phyloP scores from a whole-genome alignment of 2,888 invertebrate species.

The Merodon equestris region DNA sequence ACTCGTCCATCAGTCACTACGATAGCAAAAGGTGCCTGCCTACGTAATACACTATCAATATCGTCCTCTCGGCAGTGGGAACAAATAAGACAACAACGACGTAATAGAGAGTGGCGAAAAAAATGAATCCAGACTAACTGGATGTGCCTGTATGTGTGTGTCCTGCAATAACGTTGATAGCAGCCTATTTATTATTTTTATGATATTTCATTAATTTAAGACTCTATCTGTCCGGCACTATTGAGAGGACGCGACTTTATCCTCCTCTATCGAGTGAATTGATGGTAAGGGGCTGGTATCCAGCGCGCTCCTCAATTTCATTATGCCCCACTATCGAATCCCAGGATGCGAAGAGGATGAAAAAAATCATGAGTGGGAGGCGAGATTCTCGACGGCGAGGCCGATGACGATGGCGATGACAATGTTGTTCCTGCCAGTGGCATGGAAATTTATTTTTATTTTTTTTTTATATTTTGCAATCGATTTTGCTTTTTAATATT shows the following conservation, averaged over 20 bases:
- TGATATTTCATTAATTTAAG: constrained; percentile 71
- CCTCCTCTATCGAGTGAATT: constrained; percentile 37
- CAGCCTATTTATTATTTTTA: constrained; percentile 70
- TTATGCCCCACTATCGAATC: no score
- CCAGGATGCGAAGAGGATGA: no score
- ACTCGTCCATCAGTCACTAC: constrained; percentile 38
- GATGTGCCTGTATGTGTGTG: constrained; percentile 35
- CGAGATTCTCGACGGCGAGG: no score
- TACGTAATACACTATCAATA: constrained; percentile 10
- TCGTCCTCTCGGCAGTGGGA: constrained; percentile 22
- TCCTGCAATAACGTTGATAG: constrained; percentile 70
- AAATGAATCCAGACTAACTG: constrained; percentile 28
- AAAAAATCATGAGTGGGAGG: no score
- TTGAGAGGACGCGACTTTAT: constrained; percentile 43
- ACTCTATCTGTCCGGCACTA: constrained; percentile 52
- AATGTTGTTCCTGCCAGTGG: constrained; percentile 42
- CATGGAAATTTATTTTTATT: constrained; percentile 33
- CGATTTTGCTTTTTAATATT: constrained; percentile 59
- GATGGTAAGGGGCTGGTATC: constrained; percentile 3
- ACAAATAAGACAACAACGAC: constrained; percentile 15
- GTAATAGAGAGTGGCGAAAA: constrained; percentile 4
- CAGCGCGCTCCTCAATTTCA: no score
- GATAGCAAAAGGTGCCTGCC: constrained; percentile 14
- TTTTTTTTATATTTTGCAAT: constrained; percentile 20
- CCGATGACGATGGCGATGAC: constrained; percentile 22